Evolutionary conservation across 2,113 vertebrate species (phyloP).

Genomic region (Lonchura striata): DNA sequence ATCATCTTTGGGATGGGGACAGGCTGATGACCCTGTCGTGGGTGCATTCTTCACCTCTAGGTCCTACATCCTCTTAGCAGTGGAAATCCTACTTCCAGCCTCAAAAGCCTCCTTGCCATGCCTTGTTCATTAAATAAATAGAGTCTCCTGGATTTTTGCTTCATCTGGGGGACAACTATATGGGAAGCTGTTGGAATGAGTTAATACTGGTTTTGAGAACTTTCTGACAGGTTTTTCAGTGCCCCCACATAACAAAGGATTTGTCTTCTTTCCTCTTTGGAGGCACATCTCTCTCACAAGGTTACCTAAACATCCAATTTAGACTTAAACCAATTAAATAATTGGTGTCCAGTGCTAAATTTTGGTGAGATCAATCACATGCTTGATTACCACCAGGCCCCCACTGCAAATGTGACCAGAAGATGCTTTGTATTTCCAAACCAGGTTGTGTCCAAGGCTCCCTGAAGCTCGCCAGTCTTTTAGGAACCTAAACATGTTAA

Average conservation of each 20-base stretch:
- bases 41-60: background rate
- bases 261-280: background rate
- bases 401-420: background rate
- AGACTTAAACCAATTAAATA: background rate
- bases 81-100: background rate
- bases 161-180: accelerated
- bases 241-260: accelerated
- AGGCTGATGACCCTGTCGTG: background rate
- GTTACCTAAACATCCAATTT: background rate
- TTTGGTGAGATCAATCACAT: background rate
- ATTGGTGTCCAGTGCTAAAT: background rate
- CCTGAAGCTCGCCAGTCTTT: background rate
- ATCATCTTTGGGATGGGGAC: background rate
- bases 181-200: background rate
- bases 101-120: background rate
- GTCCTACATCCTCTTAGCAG: background rate
- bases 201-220: background rate
- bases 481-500: background rate
- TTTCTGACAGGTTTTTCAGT: background rate
- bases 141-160: background rate
- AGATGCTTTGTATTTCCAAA: background rate
- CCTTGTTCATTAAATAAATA: background rate
- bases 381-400: background rate
- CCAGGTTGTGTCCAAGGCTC: background rate
- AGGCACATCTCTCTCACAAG: background rate